These are phyloP conservation scores for Aphelenchoides besseyi DNA, from an alignment of 1,140 invertebrate genomes.

Conservation along the genomic window DNA sequence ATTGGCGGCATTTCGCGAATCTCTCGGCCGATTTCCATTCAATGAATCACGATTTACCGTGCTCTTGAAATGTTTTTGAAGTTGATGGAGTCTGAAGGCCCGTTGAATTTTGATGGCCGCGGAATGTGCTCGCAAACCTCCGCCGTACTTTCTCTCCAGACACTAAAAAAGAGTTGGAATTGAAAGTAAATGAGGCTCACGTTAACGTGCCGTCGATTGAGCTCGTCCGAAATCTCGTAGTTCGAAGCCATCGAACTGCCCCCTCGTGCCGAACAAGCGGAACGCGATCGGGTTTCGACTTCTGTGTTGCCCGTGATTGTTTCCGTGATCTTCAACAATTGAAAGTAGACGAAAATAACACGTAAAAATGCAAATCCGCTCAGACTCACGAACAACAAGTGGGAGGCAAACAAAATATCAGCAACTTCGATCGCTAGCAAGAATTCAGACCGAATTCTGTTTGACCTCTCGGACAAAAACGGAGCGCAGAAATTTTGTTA, in stretches of 20 bases:
- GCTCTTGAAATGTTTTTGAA: slow-evolving; percentile 29
- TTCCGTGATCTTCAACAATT: too few species aligned
- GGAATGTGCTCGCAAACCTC: slow-evolving; percentile 27
- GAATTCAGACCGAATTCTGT: too few species aligned
- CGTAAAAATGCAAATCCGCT: too few species aligned
- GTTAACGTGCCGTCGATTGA: slow-evolving; percentile 17
- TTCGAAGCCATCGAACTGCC: not conserved
- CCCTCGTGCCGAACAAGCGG: not conserved
- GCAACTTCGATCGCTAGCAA: too few species aligned
- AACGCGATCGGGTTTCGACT: not conserved
- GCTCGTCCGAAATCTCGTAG: slow-evolving; percentile 25
- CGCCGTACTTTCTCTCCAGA: slow-evolving; percentile 31
- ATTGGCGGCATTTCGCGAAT: slow-evolving; percentile 10
- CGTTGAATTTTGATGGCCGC: slow-evolving; percentile 31
- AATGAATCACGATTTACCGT: not conserved
- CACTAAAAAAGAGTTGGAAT: slow-evolving; percentile 24
- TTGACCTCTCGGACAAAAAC: too few species aligned
- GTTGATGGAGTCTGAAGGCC: slow-evolving; percentile 29
- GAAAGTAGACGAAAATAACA: too few species aligned
- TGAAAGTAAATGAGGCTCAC: slow-evolving; percentile 19
- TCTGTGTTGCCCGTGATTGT: too few species aligned
- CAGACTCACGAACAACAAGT: too few species aligned
- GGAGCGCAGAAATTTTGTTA: too few species aligned
- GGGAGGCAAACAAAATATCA: too few species aligned
- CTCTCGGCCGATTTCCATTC: not conserved